Evolutionary conservation across 2,113 vertebrate species (phyloP).

Genomic region (Gambusia holbrooki): DNA sequence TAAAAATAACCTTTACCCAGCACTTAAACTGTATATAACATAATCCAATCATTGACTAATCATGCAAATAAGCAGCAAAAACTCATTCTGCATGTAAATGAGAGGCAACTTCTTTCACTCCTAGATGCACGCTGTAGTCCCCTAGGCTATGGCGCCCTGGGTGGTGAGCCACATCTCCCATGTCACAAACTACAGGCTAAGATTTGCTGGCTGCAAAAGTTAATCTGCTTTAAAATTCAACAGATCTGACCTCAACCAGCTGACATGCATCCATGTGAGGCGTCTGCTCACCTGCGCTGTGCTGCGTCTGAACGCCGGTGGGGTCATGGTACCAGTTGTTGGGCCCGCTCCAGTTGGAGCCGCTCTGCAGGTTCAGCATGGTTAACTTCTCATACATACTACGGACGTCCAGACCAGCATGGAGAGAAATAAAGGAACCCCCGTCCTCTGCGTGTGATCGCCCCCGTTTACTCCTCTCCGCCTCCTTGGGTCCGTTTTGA

Average conservation of each 20-base stretch:
- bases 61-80: neutral
- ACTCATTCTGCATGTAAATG: neutral
- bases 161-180: neutral
- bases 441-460: conserved; percentile 39
- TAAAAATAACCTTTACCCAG: no score
- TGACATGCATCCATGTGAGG: neutral
- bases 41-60: neutral
- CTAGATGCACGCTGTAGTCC: neutral
- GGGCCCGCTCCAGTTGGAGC: conserved; percentile 82
- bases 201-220: neutral
- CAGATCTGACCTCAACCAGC: conserved; percentile 1
- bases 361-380: conserved; percentile 87
- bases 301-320: conserved; percentile 76
- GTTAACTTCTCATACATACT: conserved; percentile 86
- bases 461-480: conserved; percentile 44
- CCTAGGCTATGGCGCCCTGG: neutral
- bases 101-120: neutral
- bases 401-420: conserved; percentile 61
- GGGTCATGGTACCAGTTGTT: conserved; percentile 87
- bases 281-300: conserved; percentile 75
- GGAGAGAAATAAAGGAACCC: conserved; percentile 57
- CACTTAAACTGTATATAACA: no score
- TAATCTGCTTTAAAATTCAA: neutral
- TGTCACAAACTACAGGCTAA: conserved; percentile 1
- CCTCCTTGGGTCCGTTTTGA: conserved; percentile 36